A percentile compares a stretch with the other conserved stretches of the same genome.
These are phyloP conservation scores for Phortica magna DNA, from an alignment of 2,888 invertebrate species.

Conservation along the genomic window DNA sequence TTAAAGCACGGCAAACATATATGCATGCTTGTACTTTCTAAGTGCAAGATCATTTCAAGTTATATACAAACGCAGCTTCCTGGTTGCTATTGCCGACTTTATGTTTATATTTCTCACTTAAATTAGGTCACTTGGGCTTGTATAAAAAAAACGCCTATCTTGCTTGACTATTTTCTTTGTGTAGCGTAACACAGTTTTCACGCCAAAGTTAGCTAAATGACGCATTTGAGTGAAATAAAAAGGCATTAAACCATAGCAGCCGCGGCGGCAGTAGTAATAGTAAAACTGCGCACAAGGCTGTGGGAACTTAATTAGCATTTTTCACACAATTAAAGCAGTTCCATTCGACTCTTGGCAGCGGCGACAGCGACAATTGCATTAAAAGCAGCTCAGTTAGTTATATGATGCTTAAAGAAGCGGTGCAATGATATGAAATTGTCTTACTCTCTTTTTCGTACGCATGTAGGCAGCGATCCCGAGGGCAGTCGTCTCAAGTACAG, in stretches of 20 bases:
- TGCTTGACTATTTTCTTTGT: not conserved
- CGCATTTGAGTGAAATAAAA: slow-evolving; percentile 19
- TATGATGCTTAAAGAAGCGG: not conserved
- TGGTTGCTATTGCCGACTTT: not conserved
- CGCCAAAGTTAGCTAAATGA: slow-evolving; percentile 38
- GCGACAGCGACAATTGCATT: not conserved
- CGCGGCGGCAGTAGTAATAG: slow-evolving; percentile 14
- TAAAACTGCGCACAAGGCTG: slow-evolving; percentile 63
- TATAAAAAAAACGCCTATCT: not conserved
- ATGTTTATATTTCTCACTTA: not conserved
- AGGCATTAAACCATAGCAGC: slow-evolving; percentile 47
- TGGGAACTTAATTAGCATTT: slow-evolving; percentile 73
- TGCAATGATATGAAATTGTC: not conserved
- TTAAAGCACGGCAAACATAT: not conserved
- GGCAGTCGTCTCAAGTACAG: slow-evolving; percentile 86
- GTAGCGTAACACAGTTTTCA: slow-evolving; percentile 54
- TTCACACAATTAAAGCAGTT: slow-evolving; percentile 65
- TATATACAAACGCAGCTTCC: not conserved
- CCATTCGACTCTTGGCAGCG: not conserved
- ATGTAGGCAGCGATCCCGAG: slow-evolving; percentile 85
- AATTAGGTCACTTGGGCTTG: slow-evolving; percentile 12
- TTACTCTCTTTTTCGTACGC: slow-evolving; percentile 43
- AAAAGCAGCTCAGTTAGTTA: slow-evolving; percentile 28
- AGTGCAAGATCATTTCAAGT: not conserved
- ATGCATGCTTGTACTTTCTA: slow-evolving; percentile 3